These are phyloP conservation scores for Drosophila mimica DNA, from an alignment of 2,888 invertebrate genomes.

Conservation along the genomic window DNA sequence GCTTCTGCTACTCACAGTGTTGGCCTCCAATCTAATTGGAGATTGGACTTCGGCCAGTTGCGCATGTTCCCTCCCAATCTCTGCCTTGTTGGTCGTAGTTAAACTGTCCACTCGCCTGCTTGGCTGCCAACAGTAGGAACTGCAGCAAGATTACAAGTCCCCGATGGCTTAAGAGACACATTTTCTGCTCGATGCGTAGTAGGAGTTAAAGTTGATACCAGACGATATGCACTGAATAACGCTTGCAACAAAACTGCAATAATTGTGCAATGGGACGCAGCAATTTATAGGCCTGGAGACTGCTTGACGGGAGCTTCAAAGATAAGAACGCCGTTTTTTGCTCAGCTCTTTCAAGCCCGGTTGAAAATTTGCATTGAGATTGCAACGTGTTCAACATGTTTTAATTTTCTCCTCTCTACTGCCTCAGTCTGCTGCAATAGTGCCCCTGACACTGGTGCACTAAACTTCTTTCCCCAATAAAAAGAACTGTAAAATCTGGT, in stretches of 20 bases:
- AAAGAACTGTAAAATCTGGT: conserved; percentile 17
- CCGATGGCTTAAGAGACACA: conserved; percentile 17
- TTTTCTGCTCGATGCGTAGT: conserved; percentile 11
- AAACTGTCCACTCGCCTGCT: conserved; percentile 48
- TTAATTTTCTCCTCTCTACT: conserved; percentile 10
- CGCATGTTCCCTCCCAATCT: conserved; percentile 62
- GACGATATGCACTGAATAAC: conserved; percentile 27
- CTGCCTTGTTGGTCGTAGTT: conserved; percentile 65
- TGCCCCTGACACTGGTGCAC: conserved; percentile 23
- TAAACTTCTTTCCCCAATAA: conserved; percentile 20
- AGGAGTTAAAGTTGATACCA: neutral
- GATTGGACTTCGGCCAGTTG: conserved; percentile 47
- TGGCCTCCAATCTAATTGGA: conserved; percentile 46
- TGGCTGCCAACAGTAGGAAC: conserved; percentile 23
- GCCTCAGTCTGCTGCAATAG: conserved; percentile 33
- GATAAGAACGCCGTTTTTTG: conserved; percentile 42
- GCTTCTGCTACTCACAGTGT: conserved; percentile 32
- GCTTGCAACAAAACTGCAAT: conserved; percentile 49
- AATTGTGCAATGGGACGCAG: conserved; percentile 12
- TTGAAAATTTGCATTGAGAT: conserved; percentile 14
- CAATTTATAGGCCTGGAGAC: conserved; percentile 51
- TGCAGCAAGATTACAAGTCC: conserved; percentile 10
- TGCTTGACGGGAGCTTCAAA: conserved; percentile 11
- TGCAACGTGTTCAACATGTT: neutral
- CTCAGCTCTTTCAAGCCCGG: conserved; percentile 16